phyloP scores from a whole-genome alignment of 2,797 vertebrate species.

The Phalloptychus januarius region DNA sequence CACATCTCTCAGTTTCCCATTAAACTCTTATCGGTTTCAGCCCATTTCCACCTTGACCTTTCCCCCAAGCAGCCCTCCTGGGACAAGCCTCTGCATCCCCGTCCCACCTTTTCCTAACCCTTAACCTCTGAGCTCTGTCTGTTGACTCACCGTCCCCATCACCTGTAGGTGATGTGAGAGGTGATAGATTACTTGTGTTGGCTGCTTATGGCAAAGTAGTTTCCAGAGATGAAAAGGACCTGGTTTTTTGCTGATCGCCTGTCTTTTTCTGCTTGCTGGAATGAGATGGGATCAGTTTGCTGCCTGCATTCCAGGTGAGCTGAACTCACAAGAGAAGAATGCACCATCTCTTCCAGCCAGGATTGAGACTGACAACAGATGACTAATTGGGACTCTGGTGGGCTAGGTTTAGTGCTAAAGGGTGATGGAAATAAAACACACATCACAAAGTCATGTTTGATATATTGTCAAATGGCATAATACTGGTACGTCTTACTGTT shows the following conservation, averaged over 20 bases:
- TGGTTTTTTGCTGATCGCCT: slow-evolving; percentile 13
- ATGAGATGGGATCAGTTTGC: slow-evolving; percentile 58
- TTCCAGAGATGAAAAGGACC: slow-evolving; percentile 15
- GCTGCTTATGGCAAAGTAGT: slow-evolving; percentile 4
- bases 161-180: slow-evolving; percentile 30
- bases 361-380: slow-evolving; percentile 21
- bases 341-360: slow-evolving; percentile 29
- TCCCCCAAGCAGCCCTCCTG: slow-evolving; percentile 63
- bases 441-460: neutral
- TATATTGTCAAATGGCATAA: neutral
- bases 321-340: slow-evolving; percentile 70
- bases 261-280: slow-evolving; percentile 27
- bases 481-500: neutral
- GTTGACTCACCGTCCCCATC: slow-evolving; percentile 28
- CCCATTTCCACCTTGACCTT: slow-evolving; percentile 14
- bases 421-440: neutral
- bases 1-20: slow-evolving; percentile 53
- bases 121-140: slow-evolving; percentile 54
- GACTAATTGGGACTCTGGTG: slow-evolving; percentile 4
- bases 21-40: slow-evolving; percentile 33
- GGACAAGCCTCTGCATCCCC: slow-evolving; percentile 47
- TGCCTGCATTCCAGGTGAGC: slow-evolving; percentile 66
- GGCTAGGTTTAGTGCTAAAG: slow-evolving; percentile 9
- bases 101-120: slow-evolving; percentile 57
- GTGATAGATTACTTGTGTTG: slow-evolving; percentile 10